phyloP scores from a whole-genome alignment of 2,797 vertebrate genomes.

The Graptemys geographica region DNA sequence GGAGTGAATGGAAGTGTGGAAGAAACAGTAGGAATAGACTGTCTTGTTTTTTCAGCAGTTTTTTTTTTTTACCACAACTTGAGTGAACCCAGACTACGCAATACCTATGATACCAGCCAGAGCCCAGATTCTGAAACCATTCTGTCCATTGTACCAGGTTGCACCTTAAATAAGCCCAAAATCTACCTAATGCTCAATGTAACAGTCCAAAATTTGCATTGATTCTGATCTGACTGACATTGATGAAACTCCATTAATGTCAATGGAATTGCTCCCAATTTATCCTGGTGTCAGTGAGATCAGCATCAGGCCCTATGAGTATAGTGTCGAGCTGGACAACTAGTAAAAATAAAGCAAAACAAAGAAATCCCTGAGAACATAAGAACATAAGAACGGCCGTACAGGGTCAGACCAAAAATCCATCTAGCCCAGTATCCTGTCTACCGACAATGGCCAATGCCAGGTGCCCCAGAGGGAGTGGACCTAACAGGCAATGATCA shows the following conservation, averaged over 20 bases:
- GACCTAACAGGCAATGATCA: too few species aligned
- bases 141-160: neutral
- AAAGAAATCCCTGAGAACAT: neutral
- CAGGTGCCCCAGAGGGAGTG: too few species aligned
- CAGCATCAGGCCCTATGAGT: neutral
- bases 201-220: neutral
- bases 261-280: neutral
- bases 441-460: too few species aligned
- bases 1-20: neutral
- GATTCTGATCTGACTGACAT: neutral
- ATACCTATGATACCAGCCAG: neutral
- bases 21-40: neutral
- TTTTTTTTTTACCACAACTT: neutral
- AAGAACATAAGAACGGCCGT: too few species aligned
- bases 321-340: neutral
- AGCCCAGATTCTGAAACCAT: neutral
- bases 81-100: neutral
- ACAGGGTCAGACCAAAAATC: too few species aligned
- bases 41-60: neutral
- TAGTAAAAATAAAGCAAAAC: neutral
- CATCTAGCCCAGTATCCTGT: too few species aligned
- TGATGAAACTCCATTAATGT: neutral
- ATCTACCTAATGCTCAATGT: neutral
- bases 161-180: neutral
- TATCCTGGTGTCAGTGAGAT: neutral